These are phyloP conservation scores for Epirrhoe tristata DNA, from an alignment of 2,888 invertebrate genomes.

Conservation along the genomic window DNA sequence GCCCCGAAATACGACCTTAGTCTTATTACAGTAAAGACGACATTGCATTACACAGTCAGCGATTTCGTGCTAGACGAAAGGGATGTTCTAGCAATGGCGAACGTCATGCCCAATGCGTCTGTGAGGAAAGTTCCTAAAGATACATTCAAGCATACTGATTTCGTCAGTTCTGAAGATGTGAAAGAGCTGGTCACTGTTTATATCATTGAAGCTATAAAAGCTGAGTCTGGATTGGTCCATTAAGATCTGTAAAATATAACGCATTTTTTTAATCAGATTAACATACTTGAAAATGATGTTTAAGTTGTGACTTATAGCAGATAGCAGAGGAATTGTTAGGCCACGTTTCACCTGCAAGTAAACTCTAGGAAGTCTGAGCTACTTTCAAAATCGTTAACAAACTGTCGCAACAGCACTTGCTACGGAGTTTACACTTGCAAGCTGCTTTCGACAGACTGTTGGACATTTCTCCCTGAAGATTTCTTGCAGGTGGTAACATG, in stretches of 20 bases:
- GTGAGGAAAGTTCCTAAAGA: conserved; percentile 13
- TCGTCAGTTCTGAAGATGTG: conserved; percentile 8
- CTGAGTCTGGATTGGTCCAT: conserved; percentile 8
- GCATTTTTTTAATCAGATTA: background rate
- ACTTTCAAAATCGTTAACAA: too few species aligned
- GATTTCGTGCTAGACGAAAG: conserved; percentile 12
- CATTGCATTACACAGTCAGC: conserved; percentile 49
- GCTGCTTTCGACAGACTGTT: too few species aligned
- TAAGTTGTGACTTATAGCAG: background rate
- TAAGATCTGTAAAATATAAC: background rate
- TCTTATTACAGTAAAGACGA: conserved; percentile 56
- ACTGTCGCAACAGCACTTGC: too few species aligned
- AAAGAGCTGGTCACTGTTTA: conserved; percentile 21
- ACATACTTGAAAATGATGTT: background rate
- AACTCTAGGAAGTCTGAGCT: too few species aligned
- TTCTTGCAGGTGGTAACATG: too few species aligned
- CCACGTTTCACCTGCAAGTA: too few species aligned
- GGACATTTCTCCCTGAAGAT: too few species aligned
- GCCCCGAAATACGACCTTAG: conserved; percentile 64
- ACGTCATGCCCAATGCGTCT: conserved; percentile 1
- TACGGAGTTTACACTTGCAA: too few species aligned
- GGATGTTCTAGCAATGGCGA: conserved; percentile 18
- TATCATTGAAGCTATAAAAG: conserved; percentile 14
- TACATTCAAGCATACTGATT: conserved; percentile 11
- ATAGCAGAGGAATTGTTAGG: background rate